Base-by-base conservation (phyloP, 2,797 vertebrate genomes). In the Phoeniculus purpureus region DNA sequence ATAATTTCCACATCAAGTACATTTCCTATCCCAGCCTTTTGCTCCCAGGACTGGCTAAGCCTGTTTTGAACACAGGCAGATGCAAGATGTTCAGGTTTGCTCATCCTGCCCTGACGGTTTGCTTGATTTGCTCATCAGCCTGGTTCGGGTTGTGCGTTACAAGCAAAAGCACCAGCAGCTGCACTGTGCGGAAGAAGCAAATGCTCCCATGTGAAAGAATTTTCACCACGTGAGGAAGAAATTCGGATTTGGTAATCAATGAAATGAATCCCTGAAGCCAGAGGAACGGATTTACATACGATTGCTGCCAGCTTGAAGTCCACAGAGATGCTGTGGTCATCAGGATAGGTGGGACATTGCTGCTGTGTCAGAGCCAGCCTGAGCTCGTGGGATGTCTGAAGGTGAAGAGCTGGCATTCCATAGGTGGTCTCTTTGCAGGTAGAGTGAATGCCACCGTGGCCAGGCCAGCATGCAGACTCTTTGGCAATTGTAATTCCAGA, bases 81-180 rank as follows among this genome's bases (percentile, higher is more conserved):
- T 92, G 93, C 85, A 95, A 92, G 93, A 92, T 76, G 72, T 94
- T 89, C 85, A 80, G 85, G 90, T 94, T 95, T 81, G 92, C 70
- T 92, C 67, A 68, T 93, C 75, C 74, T 95, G 64, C 64, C 60
- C 74, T 59, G 52, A 78, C 59, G 58, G 64, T 83, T 91, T 73
- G 59, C 76, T 93, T 47, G 79, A 68, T 95, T 95, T 92, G 88
- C 47, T 93, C 91, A 89, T 51, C 86, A 87, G 66, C 84, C 75
- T 68, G 72, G 32, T 84, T 72, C 65, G 66, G 81, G 72, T 73
- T 50, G 12, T 26, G 73, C 50, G 60, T 74, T 91, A 72, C 59
- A 75, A 94, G 56, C 55, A 50, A 81, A 54, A 59, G n/a, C 62
- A 54, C 19, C 45, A 45, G 43, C 52, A 51, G 29, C 89, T 90